A percentile compares a stretch with the other conserved stretches of the same genome.
phyloP scores from a whole-genome alignment of 2,888 invertebrate species.

The Bimastos eiseni region DNA sequence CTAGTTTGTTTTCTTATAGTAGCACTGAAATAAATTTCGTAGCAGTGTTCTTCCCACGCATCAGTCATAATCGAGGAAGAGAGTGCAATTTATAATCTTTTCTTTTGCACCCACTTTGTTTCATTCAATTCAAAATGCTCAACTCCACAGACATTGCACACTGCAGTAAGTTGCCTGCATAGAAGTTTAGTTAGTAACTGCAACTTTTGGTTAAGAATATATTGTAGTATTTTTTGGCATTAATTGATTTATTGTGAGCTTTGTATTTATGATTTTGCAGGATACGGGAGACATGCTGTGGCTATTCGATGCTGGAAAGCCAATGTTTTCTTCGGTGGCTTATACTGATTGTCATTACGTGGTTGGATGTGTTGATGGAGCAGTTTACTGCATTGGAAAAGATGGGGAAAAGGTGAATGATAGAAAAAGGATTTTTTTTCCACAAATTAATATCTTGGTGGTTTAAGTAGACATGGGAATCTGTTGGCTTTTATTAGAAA shows the following conservation, averaged over 20 bases:
- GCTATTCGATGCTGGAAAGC: conserved; percentile 68
- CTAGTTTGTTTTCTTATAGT: too few relatives aligned
- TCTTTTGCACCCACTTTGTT: too few relatives aligned
- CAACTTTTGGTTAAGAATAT: too few relatives aligned
- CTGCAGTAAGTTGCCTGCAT: too few relatives aligned
- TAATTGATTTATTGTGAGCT: neutral
- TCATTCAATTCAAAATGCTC: too few relatives aligned
- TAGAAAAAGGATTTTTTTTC: neutral
- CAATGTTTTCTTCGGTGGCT: conserved; percentile 72
- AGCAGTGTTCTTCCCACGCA: too few relatives aligned
- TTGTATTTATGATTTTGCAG: neutral
- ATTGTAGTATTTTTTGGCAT: neutral
- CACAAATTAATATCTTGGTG: neutral
- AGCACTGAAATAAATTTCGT: too few relatives aligned
- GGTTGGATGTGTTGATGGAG: conserved; percentile 59
- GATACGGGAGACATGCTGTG: conserved; percentile 66
- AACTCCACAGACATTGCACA: too few relatives aligned
- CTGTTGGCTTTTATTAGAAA: neutral
- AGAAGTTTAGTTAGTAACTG: too few relatives aligned
- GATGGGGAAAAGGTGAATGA: conserved; percentile 50
- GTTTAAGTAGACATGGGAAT: neutral
- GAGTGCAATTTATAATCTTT: too few relatives aligned
- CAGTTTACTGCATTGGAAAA: conserved; percentile 49
- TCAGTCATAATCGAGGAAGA: too few relatives aligned
- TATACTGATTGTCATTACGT: conserved; percentile 46